phyloP scores from a whole-genome alignment of 2,797 vertebrate species.

The Gobionotothen gibberifrons region DNA sequence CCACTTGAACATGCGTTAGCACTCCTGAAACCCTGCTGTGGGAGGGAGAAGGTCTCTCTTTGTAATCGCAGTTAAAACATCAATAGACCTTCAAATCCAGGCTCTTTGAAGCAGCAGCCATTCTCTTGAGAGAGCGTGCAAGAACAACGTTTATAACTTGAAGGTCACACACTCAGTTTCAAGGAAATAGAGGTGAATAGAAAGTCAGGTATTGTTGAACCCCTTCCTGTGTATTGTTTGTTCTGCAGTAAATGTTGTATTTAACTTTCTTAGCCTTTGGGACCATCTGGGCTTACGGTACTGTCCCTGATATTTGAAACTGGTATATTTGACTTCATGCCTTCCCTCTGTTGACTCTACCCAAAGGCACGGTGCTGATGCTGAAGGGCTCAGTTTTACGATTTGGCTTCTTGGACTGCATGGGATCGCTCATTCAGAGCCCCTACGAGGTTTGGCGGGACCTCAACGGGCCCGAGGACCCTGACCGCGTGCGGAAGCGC shows the following conservation, averaged over 20 bases:
- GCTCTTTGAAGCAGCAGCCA: slow-evolving; percentile 43
- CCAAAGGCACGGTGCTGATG: slow-evolving; percentile 89
- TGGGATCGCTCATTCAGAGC: slow-evolving; percentile 88
- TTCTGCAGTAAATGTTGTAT: slow-evolving; percentile 1
- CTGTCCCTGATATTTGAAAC: background rate
- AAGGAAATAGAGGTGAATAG: slow-evolving; percentile 6
- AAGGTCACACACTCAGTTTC: slow-evolving; percentile 35
- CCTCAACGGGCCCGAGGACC: slow-evolving; percentile 87
- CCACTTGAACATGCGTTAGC: slow-evolving; percentile 25
- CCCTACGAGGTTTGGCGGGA: slow-evolving; percentile 96
- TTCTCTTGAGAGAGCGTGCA: slow-evolving; percentile 33
- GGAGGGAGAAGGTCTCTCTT: slow-evolving; percentile 14
- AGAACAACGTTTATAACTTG: slow-evolving; percentile 32
- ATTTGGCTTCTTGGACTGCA: slow-evolving; percentile 91
- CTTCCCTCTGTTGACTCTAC: slow-evolving; percentile 5
- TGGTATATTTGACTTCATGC: background rate
- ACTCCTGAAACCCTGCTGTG: slow-evolving; percentile 18
- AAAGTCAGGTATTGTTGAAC: slow-evolving; percentile 17
- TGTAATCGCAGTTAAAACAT: slow-evolving; percentile 27
- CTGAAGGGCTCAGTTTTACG: slow-evolving; percentile 94
- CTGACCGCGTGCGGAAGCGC: slow-evolving; percentile 89
- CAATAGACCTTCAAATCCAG: slow-evolving; percentile 18
- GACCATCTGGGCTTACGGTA: background rate
- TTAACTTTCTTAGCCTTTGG: background rate
- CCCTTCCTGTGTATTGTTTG: background rate